A percentile compares a stretch with the other conserved stretches of the same genome.
Evolutionary conservation across 2,797 vertebrate genomes (phyloP).

Genomic region (Acanthis flammea): DNA sequence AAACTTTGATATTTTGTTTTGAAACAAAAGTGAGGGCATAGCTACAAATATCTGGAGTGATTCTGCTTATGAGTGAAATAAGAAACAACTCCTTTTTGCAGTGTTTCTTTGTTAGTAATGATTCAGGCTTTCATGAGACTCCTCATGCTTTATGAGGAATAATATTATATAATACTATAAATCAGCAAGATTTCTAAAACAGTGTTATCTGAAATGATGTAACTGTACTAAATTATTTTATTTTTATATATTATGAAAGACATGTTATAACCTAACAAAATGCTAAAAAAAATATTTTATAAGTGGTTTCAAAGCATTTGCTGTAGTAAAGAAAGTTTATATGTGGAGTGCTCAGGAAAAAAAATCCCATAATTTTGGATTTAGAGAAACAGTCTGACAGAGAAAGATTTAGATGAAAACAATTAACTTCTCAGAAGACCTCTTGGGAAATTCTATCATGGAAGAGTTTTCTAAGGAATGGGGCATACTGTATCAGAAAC

Average conservation of each 20-base stretch:
- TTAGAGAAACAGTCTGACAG: background rate
- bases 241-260: background rate
- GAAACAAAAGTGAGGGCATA: background rate
- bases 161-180: background rate
- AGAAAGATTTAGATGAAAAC: background rate
- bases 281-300: background rate
- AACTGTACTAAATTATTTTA: fast-evolving
- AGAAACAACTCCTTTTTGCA: background rate
- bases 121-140: background rate
- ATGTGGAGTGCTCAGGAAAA: background rate
- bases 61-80: background rate
- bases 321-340: background rate
- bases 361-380: background rate
- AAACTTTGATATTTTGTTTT: background rate
- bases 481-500: background rate
- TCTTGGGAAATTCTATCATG: background rate
- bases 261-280: background rate
- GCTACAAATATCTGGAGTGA: background rate
- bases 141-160: background rate
- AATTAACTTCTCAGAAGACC: background rate
- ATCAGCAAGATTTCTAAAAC: background rate
- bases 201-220: background rate
- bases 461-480: background rate
- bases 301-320: background rate
- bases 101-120: background rate